Conservation (phyloP, 2,888 invertebrate genomes). For the Phorcus lineatus region DNA sequence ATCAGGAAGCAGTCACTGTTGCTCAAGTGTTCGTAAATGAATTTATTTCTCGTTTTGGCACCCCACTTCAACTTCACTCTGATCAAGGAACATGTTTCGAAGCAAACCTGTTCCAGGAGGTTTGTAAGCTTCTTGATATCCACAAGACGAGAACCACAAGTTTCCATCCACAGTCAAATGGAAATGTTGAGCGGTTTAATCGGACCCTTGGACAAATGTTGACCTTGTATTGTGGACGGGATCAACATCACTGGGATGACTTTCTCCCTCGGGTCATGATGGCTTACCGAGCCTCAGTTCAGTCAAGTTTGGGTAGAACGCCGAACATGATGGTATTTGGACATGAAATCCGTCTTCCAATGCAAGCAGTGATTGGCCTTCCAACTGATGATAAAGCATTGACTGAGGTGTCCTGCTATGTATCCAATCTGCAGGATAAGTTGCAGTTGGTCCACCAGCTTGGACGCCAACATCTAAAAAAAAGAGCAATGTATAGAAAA, state of each 20-base stretch:
- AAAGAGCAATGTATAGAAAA: neutral
- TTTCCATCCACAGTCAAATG: constrained; percentile 37
- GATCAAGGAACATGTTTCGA: constrained; percentile 33
- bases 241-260: constrained; percentile 34
- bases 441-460: neutral
- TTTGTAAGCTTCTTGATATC: constrained; percentile 37
- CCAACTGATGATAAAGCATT: neutral
- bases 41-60: constrained; percentile 29
- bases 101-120: constrained; percentile 28
- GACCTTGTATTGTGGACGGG: neutral
- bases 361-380: constrained; percentile 28
- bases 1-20: constrained; percentile 19
- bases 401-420: neutral
- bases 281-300: constrained; percentile 38
- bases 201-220: constrained; percentile 33
- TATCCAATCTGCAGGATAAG: neutral
- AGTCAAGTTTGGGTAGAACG: constrained; percentile 31
- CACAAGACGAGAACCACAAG: constrained; percentile 34
- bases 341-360: constrained; percentile 29
- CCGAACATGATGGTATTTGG: constrained; percentile 43
- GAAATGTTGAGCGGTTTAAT: constrained; percentile 39
- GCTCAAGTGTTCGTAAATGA: constrained; percentile 24
- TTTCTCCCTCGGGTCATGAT: constrained; percentile 40
- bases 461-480: neutral
- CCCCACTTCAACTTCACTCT: constrained; percentile 27